A percentile compares a stretch with the other conserved stretches of the same genome.
These are phyloP conservation scores for Tetramorium alpestre DNA, from an alignment of 1,140 invertebrate genomes.

Conservation along the genomic window DNA sequence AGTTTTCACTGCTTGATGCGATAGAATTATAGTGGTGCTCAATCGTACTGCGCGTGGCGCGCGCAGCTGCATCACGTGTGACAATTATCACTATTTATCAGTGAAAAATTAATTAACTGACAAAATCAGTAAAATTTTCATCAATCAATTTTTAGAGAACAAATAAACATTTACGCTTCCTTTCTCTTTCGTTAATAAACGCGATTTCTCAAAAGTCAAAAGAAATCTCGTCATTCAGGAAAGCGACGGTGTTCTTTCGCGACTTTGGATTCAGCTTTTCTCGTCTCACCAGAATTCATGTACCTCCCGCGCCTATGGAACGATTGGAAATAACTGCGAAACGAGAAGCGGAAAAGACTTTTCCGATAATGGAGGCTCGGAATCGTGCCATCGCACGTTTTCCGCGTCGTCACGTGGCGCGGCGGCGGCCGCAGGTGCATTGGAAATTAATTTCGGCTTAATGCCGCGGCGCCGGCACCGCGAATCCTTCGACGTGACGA, in stretches of 20 bases:
- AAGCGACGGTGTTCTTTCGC: conserved; percentile 25
- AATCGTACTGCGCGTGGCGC: too few relatives aligned
- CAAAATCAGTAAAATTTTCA: too few relatives aligned
- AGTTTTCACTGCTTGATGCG: too few relatives aligned
- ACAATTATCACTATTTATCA: too few relatives aligned
- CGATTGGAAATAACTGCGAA: conserved; percentile 67
- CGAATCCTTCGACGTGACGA: conserved; percentile 60
- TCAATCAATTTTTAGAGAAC: too few relatives aligned
- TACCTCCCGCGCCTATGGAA: background rate
- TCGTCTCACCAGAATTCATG: conserved; percentile 39
- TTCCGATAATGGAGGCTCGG: conserved; percentile 77
- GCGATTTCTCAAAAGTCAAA: background rate
- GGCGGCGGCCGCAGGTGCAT: conserved; percentile 73
- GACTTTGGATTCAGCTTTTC: conserved; percentile 42
- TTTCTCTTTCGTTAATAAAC: conserved; percentile 53
- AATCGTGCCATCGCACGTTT: conserved; percentile 55
- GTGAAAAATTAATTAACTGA: too few relatives aligned
- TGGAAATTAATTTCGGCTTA: conserved; percentile 80
- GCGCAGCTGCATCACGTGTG: too few relatives aligned
- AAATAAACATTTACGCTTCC: background rate
- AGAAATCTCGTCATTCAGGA: background rate
- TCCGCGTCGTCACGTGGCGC: conserved; percentile 50
- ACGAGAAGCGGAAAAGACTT: conserved; percentile 74
- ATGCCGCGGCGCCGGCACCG: conserved; percentile 36
- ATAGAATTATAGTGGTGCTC: too few relatives aligned